Evolutionary conservation across 2,888 invertebrate species (phyloP), one percentile per base, ranked within the genome.

Genomic region (Luffia ferchaultella): DNA sequence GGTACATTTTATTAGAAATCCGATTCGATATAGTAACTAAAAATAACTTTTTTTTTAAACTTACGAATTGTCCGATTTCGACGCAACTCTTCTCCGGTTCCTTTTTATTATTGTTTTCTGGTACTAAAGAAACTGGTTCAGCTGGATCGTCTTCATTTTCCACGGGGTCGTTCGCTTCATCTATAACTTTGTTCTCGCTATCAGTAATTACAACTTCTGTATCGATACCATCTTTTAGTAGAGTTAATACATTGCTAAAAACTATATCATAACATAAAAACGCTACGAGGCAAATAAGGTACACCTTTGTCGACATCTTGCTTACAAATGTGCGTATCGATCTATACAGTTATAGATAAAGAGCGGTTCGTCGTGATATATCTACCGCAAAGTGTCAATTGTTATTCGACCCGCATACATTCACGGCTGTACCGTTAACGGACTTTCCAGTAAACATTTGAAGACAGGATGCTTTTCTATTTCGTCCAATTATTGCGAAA

Each of bases 51-150:
- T n/a, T n/a, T n/a, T n/a, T n/a, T n/a, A 50, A 56, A 76, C 77
- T 70, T 66, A 78, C 78, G 55, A 68, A 75, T 54, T 71, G 59
- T 51, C 79, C 78, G 49, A 77, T 62, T 53, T 63, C 59, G 15
- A 60, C 68, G 54, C 79, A 79, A 45, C 20, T 46, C n/a, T 46
- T 50, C 12, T 50, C 40, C 18, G 40, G 30, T 17, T 50, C n/a
- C n/a, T n/a, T 30, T 7, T 12, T 12, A 19, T 2, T 2, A 16
- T 16, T 16, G 7, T 16, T 18, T 18, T 42, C 7, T 30, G 30
- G 5, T 3, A 30, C 30, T 30, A 12, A 12, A 12, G 30, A 3
- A 7, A 30, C 5, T 3, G 30, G 30, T 12, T 30, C 30, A 12
- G n/a, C 30, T 12, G 5, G 30, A 3, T 30, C 12, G 30, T 30